Conservation (phyloP, 2,113 vertebrate genomes). For the Etia nguti region DNA sequence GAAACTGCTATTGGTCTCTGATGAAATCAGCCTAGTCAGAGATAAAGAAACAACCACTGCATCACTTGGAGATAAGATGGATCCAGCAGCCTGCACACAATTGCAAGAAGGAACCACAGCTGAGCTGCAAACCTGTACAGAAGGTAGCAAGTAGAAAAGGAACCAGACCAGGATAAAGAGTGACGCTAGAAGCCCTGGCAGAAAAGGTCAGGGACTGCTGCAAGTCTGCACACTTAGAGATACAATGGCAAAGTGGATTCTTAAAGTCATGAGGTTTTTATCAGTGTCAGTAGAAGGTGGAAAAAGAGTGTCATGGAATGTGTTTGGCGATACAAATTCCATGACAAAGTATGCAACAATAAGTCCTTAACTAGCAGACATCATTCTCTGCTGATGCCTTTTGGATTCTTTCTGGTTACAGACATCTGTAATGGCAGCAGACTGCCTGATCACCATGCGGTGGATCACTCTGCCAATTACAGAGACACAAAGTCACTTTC, state of each 20-base stretch:
- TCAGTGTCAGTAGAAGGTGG: neutral
- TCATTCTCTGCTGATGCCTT: neutral
- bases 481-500: constrained; percentile 48
- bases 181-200: neutral
- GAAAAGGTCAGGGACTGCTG: neutral
- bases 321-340: neutral
- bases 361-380: neutral
- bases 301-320: neutral
- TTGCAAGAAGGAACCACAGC: neutral
- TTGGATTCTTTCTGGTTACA: neutral
- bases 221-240: neutral
- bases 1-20: neutral
- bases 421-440: neutral
- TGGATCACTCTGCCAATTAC: constrained; percentile 39
- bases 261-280: neutral
- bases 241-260: neutral
- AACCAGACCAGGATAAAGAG: neutral
- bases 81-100: neutral
- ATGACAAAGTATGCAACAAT: neutral
- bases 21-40: neutral
- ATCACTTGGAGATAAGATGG: neutral
- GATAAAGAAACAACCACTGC: neutral
- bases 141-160: neutral
- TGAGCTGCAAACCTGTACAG: neutral
- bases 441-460: constrained; percentile 29